Percentiles rank a stretch among this genome's conserved stretches.
These are phyloP conservation scores for Sphaerodactylus townsendi DNA, from an alignment of 2,113 vertebrate genomes.

Conservation along the genomic window DNA sequence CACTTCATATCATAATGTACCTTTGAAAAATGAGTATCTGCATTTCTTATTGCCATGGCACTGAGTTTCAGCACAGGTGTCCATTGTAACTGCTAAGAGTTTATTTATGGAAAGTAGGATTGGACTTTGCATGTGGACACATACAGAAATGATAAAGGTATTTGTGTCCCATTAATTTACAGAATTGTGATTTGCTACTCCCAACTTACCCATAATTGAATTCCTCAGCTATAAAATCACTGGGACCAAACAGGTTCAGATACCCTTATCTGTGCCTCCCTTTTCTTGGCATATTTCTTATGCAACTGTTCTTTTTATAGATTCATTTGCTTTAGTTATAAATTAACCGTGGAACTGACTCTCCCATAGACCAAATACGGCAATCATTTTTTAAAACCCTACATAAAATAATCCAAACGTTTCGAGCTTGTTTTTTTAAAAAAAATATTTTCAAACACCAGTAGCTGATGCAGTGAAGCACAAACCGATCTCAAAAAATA, in stretches of 20 bases:
- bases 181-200: constrained; percentile 74
- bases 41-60: constrained; percentile 19
- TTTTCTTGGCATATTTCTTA: constrained; percentile 65
- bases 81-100: constrained; percentile 22
- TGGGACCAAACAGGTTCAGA: constrained; percentile 68
- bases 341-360: constrained; percentile 76
- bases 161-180: constrained; percentile 76
- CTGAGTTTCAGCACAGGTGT: constrained; percentile 33
- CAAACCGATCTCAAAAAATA: constrained; percentile 1
- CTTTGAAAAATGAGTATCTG: constrained; percentile 29
- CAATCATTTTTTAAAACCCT: constrained; percentile 43
- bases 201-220: constrained; percentile 85
- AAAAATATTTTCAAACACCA: constrained; percentile 23
- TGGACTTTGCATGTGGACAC: constrained; percentile 62
- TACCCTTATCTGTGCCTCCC: constrained; percentile 74
- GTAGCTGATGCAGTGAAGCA: constrained; percentile 21
- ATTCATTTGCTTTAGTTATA: constrained; percentile 79
- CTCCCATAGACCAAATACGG: constrained; percentile 59
- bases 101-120: constrained; percentile 73
- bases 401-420: constrained; percentile 43
- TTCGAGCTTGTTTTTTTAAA: constrained; percentile 41
- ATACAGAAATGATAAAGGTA: constrained; percentile 72
- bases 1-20: not conserved
- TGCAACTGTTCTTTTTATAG: constrained; percentile 75
- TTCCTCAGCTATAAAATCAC: constrained; percentile 81